Percentiles rank a stretch among this genome's conserved stretches.
These are phyloP conservation scores for Umimayanthus chanpuru DNA, from an alignment of 92 coral and sea anemone genomes.

Conservation along the genomic window DNA sequence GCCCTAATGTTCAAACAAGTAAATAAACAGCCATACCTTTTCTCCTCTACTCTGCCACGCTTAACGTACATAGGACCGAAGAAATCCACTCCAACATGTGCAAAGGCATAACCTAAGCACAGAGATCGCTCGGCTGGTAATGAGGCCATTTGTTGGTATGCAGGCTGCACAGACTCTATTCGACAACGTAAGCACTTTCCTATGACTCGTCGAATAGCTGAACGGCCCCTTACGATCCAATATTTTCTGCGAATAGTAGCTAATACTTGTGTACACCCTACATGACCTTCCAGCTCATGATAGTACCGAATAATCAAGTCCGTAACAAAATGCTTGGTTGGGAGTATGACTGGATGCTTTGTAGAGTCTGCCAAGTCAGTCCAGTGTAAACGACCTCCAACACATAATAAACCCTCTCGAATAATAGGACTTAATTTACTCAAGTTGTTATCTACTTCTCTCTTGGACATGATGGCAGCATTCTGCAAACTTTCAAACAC, in stretches of 20 bases:
- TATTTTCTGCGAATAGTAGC: slow-evolving; percentile 12
- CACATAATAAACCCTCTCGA: neutral
- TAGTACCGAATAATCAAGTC: too few relatives aligned
- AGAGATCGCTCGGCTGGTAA: slow-evolving; percentile 4
- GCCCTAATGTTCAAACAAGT: neutral
- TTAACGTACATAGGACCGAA: slow-evolving; percentile 40
- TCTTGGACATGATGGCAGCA: neutral
- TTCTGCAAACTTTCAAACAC: neutral
- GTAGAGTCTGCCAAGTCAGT: neutral
- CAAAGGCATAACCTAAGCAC: neutral
- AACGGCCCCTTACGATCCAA: slow-evolving; percentile 24
- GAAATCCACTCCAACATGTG: slow-evolving; percentile 27
- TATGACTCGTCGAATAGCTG: slow-evolving; percentile 8
- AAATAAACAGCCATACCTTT: neutral
- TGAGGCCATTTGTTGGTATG: neutral
- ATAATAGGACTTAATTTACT: neutral
- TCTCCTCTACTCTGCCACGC: neutral
- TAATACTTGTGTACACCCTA: slow-evolving; percentile 28
- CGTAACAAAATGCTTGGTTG: too few relatives aligned
- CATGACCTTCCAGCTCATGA: slow-evolving; percentile 40
- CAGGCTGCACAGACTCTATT: neutral
- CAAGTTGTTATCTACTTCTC: neutral
- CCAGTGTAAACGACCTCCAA: neutral
- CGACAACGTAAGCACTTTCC: slow-evolving; percentile 32
- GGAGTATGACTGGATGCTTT: neutral